Percentiles rank a stretch among this genome's conserved stretches.
phyloP scores from a whole-genome alignment of 2,888 invertebrate species.

The Diadegma fenestrale region DNA sequence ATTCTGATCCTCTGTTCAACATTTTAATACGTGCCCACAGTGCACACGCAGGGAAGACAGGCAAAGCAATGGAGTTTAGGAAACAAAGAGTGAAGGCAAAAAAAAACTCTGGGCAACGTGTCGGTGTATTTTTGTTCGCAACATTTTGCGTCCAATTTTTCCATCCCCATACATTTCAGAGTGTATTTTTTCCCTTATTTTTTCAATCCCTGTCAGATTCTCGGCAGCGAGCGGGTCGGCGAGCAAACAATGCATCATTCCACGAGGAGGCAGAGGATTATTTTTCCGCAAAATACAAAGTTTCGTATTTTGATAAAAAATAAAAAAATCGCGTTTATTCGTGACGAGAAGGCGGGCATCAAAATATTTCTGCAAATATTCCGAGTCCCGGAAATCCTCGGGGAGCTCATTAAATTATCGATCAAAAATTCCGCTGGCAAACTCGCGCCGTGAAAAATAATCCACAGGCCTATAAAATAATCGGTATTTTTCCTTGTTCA shows the following conservation, averaged over 20 bases:
- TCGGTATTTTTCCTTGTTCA: no score
- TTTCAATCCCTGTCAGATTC: conserved; percentile 31
- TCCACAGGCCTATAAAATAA: no score
- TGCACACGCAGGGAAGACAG: not conserved
- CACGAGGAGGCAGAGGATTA: conserved; percentile 16
- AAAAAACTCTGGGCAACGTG: not conserved
- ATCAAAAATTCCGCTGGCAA: not conserved
- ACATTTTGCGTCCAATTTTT: conserved; percentile 23
- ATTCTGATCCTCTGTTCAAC: conserved; percentile 50
- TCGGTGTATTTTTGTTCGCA: not conserved
- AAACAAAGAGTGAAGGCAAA: not conserved
- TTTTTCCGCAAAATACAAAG: conserved; percentile 11
- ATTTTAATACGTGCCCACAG: not conserved
- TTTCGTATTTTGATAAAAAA: conserved; percentile 15
- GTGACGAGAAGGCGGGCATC: not conserved
- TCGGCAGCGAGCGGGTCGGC: not conserved
- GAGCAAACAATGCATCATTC: conserved; percentile 54
- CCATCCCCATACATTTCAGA: not conserved
- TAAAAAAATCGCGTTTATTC: not conserved
- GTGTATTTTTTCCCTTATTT: conserved; percentile 29
- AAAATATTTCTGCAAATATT: not conserved
- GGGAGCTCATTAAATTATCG: conserved; percentile 1
- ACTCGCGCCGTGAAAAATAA: no score
- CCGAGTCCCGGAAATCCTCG: not conserved
- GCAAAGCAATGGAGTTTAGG: not conserved